Percentiles rank a stretch among this genome's conserved stretches.
phyloP scores from a whole-genome alignment of 2,888 invertebrate species.

The Pachymerium ferrugineum region DNA sequence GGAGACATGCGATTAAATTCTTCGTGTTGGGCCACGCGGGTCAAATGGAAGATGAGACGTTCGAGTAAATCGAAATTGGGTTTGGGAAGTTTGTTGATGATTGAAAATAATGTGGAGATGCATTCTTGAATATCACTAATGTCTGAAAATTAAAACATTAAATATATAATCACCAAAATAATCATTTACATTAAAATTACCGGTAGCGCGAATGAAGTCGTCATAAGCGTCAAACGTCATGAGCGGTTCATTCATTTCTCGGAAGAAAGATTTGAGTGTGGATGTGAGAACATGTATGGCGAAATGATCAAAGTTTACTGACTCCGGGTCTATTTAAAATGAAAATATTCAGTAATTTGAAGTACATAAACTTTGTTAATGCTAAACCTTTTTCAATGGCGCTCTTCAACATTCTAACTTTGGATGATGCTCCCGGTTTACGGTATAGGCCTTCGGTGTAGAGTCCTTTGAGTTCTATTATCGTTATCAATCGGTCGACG shows the following conservation, averaged over 20 bases:
- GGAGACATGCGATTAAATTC: slow-evolving; percentile 86
- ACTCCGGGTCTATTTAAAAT: slow-evolving; percentile 56
- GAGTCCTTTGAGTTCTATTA: slow-evolving; percentile 84
- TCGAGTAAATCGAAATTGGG: slow-evolving; percentile 86
- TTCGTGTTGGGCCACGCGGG: slow-evolving; percentile 79
- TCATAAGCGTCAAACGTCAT: slow-evolving; percentile 90
- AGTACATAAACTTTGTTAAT: background rate
- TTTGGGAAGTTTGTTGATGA: slow-evolving; percentile 81
- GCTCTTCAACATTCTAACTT: slow-evolving; percentile 58
- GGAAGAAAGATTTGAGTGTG: slow-evolving; percentile 77
- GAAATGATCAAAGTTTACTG: slow-evolving; percentile 64
- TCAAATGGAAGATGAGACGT: slow-evolving; percentile 84
- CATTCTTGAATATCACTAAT: slow-evolving; percentile 74
- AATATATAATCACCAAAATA: background rate
- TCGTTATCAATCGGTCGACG: slow-evolving; percentile 77
- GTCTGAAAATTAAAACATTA: slow-evolving; percentile 51
- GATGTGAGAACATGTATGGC: slow-evolving; percentile 86
- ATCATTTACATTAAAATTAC: slow-evolving; percentile 40
- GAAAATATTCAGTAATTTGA: background rate
- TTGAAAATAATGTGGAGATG: slow-evolving; percentile 75
- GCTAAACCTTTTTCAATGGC: slow-evolving; percentile 60
- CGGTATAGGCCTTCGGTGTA: slow-evolving; percentile 90
- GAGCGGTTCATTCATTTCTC: slow-evolving; percentile 89
- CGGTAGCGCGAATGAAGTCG: slow-evolving; percentile 82
- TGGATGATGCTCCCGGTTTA: slow-evolving; percentile 62